These are phyloP conservation scores for Diorhabda sublineata DNA, from an alignment of 1,140 invertebrate species.

Conservation along the genomic window DNA sequence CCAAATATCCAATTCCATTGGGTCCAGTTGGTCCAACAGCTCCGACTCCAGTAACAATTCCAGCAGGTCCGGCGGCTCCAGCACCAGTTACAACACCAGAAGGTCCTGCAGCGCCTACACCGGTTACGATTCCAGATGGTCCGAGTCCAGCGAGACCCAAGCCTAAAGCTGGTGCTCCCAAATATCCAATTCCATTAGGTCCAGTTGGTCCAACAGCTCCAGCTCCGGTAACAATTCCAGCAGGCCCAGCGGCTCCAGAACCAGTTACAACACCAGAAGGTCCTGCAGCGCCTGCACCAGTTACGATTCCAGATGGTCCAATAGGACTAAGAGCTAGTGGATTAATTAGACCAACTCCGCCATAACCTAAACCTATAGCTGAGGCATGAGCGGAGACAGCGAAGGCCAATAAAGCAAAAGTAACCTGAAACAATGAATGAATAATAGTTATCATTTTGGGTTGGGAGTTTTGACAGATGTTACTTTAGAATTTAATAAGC, in stretches of 20 bases:
- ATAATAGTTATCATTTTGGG: too few species aligned
- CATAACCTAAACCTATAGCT: not conserved
- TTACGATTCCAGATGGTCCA: slow-evolving; percentile 14
- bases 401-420: slow-evolving; percentile 10
- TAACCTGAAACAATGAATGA: not conserved
- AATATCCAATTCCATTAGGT: not conserved
- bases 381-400: not conserved
- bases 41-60: not conserved
- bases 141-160: not conserved
- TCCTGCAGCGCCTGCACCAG: slow-evolving; percentile 10
- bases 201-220: not conserved
- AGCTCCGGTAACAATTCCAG: slow-evolving; percentile 1
- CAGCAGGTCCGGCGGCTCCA: not conserved
- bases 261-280: slow-evolving; percentile 15
- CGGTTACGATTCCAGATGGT: not conserved
- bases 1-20: not conserved
- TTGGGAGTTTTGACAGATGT: too few species aligned
- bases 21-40: not conserved
- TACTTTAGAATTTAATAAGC: too few species aligned
- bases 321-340: slow-evolving; percentile 6
- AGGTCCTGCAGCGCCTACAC: not conserved
- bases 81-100: not conserved
- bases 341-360: not conserved
- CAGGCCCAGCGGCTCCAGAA: slow-evolving; percentile 13
- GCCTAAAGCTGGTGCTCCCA: not conserved